Percentiles rank a stretch among this genome's conserved stretches.
Conservation (phyloP, 2,888 invertebrate species). For the Galeruca laticollis region DNA sequence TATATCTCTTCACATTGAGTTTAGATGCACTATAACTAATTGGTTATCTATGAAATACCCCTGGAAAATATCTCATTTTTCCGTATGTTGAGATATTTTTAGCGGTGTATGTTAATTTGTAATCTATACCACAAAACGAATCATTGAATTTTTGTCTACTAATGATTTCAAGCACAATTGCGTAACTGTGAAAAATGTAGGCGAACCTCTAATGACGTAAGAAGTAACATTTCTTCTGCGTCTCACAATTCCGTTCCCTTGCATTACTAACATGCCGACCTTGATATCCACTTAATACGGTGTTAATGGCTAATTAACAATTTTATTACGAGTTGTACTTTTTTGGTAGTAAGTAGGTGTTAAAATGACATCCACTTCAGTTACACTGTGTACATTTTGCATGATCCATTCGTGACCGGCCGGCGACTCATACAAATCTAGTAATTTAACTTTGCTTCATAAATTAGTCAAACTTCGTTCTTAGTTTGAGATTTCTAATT, state of each 20-base stretch:
- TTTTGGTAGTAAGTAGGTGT: slow-evolving; percentile 55
- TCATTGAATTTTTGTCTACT: neutral
- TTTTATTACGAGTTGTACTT: slow-evolving; percentile 48
- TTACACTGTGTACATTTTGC: slow-evolving; percentile 46
- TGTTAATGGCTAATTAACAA: slow-evolving; percentile 55
- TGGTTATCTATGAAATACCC: too few species aligned
- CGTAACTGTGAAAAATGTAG: neutral
- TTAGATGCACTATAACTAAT: too few species aligned
- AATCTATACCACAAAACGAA: neutral
- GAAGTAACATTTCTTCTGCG: slow-evolving; percentile 39
- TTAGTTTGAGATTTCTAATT: neutral
- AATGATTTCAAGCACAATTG: neutral
- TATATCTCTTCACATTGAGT: too few species aligned
- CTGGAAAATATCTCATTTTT: too few species aligned
- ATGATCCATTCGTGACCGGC: slow-evolving; percentile 32
- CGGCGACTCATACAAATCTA: slow-evolving; percentile 16
- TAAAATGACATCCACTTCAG: slow-evolving; percentile 52
- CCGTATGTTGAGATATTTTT: neutral
- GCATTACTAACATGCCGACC: slow-evolving; percentile 43
- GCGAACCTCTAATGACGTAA: neutral
- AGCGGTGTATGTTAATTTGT: neutral
- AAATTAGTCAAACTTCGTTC: slow-evolving; percentile 4
- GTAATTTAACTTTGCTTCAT: slow-evolving; percentile 13
- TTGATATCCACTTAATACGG: slow-evolving; percentile 51
- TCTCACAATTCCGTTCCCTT: slow-evolving; percentile 43